Evolutionary conservation across 1,140 invertebrate genomes (phyloP).

Genomic region (Phymorhynchus buccinoides): DNA sequence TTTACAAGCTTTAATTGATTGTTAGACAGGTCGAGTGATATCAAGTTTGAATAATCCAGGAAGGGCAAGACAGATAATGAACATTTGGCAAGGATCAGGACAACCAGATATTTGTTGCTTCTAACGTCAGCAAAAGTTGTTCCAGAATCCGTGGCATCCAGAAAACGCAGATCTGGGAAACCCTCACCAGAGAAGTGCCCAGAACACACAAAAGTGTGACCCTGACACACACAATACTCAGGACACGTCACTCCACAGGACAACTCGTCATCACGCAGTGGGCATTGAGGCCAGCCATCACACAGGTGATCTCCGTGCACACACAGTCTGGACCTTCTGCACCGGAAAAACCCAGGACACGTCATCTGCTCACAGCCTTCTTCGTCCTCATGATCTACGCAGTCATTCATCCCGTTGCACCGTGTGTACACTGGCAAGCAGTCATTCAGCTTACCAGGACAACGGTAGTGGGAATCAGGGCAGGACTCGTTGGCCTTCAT

Average conservation of each 20-base stretch:
- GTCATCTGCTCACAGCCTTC: neutral
- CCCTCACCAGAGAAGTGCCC: neutral
- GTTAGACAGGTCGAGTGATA: conserved; percentile 14
- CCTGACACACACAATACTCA: conserved; percentile 48
- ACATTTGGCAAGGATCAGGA: neutral
- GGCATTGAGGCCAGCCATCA: conserved; percentile 35
- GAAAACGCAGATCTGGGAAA: neutral
- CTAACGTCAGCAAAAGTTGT: neutral
- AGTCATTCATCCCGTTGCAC: conserved; percentile 32
- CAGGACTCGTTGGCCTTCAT: neutral
- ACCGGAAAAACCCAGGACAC: conserved; percentile 41
- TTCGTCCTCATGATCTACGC: conserved; percentile 12
- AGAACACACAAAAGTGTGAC: conserved; percentile 17
- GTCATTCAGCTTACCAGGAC: neutral
- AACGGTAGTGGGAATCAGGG: conserved; percentile 14
- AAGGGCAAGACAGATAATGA: neutral
- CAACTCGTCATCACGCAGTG: conserved; percentile 37
- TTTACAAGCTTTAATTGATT: conserved; percentile 23
- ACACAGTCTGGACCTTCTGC: conserved; percentile 24
- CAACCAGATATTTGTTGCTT: neutral
- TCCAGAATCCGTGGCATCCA: neutral
- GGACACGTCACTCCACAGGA: conserved; percentile 33
- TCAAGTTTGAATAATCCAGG: neutral
- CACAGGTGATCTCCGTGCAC: conserved; percentile 24
- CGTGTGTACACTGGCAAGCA: conserved; percentile 22